A percentile compares a stretch with the other conserved stretches of the same genome.
Conservation (phyloP, 2,113 vertebrate species). For the Chamaea fasciata region DNA sequence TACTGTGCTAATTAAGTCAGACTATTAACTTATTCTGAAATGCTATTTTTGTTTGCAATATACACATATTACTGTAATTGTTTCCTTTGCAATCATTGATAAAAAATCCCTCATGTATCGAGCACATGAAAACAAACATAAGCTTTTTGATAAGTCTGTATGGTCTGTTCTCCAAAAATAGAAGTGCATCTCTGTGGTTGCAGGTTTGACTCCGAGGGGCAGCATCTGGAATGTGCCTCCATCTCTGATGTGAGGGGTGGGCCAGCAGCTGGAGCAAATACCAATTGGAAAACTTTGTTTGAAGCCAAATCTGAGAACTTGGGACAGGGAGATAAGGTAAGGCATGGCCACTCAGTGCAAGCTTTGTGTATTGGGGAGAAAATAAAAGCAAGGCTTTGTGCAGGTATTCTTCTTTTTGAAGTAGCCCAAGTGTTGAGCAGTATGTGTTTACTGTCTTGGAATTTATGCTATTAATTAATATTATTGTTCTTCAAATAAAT, state of each 20-base stretch:
- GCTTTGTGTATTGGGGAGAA: background rate
- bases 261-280: slow-evolving; percentile 49
- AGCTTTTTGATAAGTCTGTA: background rate
- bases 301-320: slow-evolving; percentile 91
- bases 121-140: background rate
- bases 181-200: background rate
- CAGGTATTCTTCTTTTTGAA: background rate
- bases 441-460: background rate
- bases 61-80: slow-evolving; percentile 35
- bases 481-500: background rate
- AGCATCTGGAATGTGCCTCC: slow-evolving; percentile 83
- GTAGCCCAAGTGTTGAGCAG: background rate
- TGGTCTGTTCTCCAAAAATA: background rate
- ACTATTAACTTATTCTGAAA: slow-evolving; percentile 40
- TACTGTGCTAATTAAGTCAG: slow-evolving; percentile 41
- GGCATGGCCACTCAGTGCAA: background rate
- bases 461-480: background rate
- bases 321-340: slow-evolving; percentile 95
- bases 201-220: slow-evolving; percentile 96
- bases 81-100: slow-evolving; percentile 29
- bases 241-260: slow-evolving; percentile 83
- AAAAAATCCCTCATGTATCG: background rate
- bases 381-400: background rate
- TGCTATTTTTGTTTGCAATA: slow-evolving; percentile 50
- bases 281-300: slow-evolving; percentile 90